These are phyloP conservation scores for Pagrus major DNA, from an alignment of 2,113 vertebrate genomes.

Conservation along the genomic window DNA sequence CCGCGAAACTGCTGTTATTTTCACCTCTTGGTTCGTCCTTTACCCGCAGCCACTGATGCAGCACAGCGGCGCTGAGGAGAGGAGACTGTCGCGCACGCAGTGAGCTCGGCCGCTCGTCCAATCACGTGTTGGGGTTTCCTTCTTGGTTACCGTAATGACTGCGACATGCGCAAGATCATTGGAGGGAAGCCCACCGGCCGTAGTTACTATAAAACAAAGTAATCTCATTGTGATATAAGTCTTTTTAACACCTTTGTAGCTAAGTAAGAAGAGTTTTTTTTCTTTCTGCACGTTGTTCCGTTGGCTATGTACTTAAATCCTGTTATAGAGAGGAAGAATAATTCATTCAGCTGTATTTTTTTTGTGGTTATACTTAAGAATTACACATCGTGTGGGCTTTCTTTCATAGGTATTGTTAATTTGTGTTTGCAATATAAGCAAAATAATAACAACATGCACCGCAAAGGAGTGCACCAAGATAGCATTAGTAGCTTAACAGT, in stretches of 20 bases:
- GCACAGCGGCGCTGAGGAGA: not conserved
- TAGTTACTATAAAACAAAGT: conserved; percentile 7
- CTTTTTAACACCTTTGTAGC: not conserved
- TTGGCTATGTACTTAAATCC: too few relatives aligned
- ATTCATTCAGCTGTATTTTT: not conserved
- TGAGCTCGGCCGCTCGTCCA: conserved; percentile 51
- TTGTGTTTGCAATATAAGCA: not conserved
- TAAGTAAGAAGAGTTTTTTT: not conserved
- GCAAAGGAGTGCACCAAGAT: not conserved
- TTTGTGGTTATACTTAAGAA: not conserved
- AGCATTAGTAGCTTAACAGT: not conserved
- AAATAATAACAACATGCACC: not conserved
- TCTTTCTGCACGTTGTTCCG: not conserved
- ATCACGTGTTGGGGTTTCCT: conserved; percentile 61
- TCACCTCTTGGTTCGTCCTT: not conserved
- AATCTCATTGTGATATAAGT: not conserved
- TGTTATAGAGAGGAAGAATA: not conserved
- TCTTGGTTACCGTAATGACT: conserved; percentile 59
- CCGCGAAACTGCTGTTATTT: not conserved
- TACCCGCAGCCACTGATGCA: not conserved
- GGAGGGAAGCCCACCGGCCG: not conserved
- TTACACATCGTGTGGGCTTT: not conserved
- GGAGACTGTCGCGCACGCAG: not conserved
- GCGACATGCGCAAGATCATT: not conserved
- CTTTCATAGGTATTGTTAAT: not conserved